Evolutionary conservation across 2,113 vertebrate genomes (phyloP).

Genomic region (Diadophis punctatus): DNA sequence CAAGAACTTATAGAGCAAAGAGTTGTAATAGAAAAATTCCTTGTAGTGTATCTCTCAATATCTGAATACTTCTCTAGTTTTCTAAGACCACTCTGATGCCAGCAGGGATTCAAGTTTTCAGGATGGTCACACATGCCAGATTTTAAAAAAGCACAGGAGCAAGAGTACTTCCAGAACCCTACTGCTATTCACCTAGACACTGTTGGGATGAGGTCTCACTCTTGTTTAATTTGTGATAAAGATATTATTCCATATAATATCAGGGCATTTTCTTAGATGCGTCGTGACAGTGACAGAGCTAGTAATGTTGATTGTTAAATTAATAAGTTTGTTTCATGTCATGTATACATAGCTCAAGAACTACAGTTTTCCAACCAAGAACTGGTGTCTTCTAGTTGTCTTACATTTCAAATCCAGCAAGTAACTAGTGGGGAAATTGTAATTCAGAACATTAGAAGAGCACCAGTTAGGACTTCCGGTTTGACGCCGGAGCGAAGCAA

Average conservation of each 20-base stretch:
- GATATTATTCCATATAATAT: neutral
- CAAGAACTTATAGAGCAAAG: neutral
- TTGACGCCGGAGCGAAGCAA: no score
- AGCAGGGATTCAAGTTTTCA: conserved; percentile 1
- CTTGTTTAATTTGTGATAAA: neutral
- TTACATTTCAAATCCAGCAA: neutral
- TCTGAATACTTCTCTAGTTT: neutral
- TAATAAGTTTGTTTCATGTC: neutral
- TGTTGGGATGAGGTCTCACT: neutral
- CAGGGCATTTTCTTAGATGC: neutral
- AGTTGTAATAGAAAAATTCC: neutral
- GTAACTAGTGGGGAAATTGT: neutral
- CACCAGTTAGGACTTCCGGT: neutral
- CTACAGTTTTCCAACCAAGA: neutral
- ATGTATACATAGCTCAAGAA: neutral
- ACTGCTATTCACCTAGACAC: neutral
- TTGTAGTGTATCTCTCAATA: neutral
- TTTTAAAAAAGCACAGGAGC: neutral
- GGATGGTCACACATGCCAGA: conserved; percentile 9
- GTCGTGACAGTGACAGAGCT: neutral
- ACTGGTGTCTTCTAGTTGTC: neutral
- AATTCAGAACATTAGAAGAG: neutral
- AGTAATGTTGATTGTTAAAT: neutral
- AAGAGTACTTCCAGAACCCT: neutral
- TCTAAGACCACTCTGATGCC: conserved; percentile 28